Base-by-base conservation (phyloP, 2,888 invertebrate genomes). In the Athalia circularis region DNA sequence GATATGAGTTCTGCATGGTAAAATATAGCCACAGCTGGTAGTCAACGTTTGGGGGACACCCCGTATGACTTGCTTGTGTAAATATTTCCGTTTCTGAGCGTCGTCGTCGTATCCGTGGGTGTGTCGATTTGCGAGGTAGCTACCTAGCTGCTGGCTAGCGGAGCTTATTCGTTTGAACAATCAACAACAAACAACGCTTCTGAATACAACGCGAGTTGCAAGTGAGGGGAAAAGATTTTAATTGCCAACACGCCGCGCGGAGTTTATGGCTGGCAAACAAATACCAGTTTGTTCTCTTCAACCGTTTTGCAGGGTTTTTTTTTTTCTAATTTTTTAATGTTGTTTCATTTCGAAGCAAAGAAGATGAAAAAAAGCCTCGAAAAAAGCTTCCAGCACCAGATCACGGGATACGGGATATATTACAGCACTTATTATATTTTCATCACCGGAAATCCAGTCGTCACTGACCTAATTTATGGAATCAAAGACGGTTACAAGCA, bases 31-130 rank as follows among this genome's bases (percentile, higher is more conserved):
- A 43, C 68, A 29, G 68, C 43, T 47, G 59, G 57, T 43, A 75
- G 64, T 75, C 29, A 62, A 64, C 43, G 50, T 62, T 75, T 43
- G n/a, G 29, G 29, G 29, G 9, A 64, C 75, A 75, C 62, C 61
- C 52, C 29, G 62, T 75, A 75, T 59, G 72, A 72, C 64, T 75
- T 7, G 75, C 62, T 64, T 62, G 62, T 52, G 64, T 75, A 61
- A 75, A 75, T 75, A 75, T 75, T 75, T 62, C 50, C 50, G 62
- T 29, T 75, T 75, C 62, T n/a, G 62, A 75, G 48, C 29, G 62
- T 64, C 29, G n/a, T 9, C 65, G 43, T 65, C 29, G 15, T 13
- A 4, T 72, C 29, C 72, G 72, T 72, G 75, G 75, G 75, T 75
- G 62, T 62, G 75, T 75, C 75, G 64, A 75, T 75, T 29, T 75